A percentile compares a stretch with the other conserved stretches of the same genome.
Evolutionary conservation across 2,797 vertebrate genomes (phyloP).

Genomic region (Picus viridis): DNA sequence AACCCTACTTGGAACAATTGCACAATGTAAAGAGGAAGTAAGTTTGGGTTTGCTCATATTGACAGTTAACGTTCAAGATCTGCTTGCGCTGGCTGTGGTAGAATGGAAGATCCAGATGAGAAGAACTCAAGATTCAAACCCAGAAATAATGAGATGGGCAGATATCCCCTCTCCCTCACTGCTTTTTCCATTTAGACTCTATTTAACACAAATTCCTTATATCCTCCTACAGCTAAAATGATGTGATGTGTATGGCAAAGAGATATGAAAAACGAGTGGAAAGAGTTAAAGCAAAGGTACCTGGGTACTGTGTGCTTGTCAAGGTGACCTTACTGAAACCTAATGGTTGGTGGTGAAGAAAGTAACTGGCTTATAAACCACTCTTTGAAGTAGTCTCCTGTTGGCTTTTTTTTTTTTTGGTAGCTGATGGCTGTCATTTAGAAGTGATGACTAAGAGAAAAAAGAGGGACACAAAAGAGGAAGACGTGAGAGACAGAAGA

Average conservation of each 20-base stretch:
- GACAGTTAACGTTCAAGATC: not conserved
- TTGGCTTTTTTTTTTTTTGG: not conserved
- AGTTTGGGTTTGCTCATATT: not conserved
- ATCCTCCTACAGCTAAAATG: not conserved
- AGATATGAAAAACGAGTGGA: not conserved
- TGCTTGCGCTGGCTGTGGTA: not conserved
- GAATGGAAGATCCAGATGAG: not conserved
- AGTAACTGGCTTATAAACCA: not conserved
- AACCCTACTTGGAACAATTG: not conserved
- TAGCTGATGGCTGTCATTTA: slow-evolving; percentile 47
- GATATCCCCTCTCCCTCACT: not conserved
- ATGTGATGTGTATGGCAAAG: not conserved
- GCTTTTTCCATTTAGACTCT: not conserved
- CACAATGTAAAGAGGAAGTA: not conserved
- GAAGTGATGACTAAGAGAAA: slow-evolving; percentile 42
- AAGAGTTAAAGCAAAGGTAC: not conserved
- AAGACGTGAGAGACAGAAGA: not conserved
- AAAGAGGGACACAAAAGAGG: slow-evolving; percentile 16
- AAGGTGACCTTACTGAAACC: not conserved
- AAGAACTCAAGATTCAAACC: not conserved
- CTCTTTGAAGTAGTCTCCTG: slow-evolving; percentile 22
- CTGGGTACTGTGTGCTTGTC: not conserved
- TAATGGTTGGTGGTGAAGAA: not conserved
- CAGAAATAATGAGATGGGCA: not conserved
- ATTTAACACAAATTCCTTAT: not conserved